Percentiles rank a stretch among this genome's conserved stretches.
These are phyloP conservation scores for Conistra vaccinii DNA, from an alignment of 2,888 invertebrate species.

Conservation along the genomic window DNA sequence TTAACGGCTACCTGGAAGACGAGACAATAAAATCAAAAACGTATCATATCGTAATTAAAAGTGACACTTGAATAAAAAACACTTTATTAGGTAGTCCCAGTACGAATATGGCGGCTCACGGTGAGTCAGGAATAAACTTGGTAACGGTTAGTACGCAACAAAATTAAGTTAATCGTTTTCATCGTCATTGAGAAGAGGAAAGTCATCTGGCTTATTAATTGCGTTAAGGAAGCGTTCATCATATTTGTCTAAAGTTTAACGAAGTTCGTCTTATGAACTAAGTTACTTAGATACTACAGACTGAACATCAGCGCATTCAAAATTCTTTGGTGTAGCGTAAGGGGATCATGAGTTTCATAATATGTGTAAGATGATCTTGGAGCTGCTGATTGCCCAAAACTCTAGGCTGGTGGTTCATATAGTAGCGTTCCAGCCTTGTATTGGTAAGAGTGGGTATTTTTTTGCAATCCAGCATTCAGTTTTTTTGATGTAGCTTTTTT, in stretches of 20 bases:
- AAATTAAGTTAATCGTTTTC: slow-evolving; percentile 76
- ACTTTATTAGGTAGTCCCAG: slow-evolving; percentile 78
- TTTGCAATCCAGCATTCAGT: neutral
- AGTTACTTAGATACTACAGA: slow-evolving; percentile 13
- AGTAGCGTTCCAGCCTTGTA: neutral
- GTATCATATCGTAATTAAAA: slow-evolving; percentile 80
- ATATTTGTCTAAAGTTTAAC: slow-evolving; percentile 71
- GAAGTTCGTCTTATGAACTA: slow-evolving; percentile 32
- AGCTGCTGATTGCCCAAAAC: neutral
- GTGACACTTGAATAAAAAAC: slow-evolving; percentile 80
- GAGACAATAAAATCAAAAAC: slow-evolving; percentile 71
- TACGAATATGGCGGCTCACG: slow-evolving; percentile 72
- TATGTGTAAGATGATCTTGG: neutral
- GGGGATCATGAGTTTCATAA: neutral
- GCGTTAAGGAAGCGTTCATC: slow-evolving; percentile 71
- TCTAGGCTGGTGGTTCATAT: rapidly evolving
- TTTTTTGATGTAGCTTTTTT: neutral
- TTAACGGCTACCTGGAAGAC: slow-evolving; percentile 65
- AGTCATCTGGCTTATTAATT: slow-evolving; percentile 77
- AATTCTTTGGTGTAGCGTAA: neutral
- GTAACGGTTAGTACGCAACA: slow-evolving; percentile 66
- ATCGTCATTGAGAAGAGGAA: slow-evolving; percentile 71
- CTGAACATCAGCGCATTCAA: neutral
- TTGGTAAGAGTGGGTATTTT: neutral
- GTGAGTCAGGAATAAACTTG: slow-evolving; percentile 76